Base-by-base conservation (phyloP, 2,888 invertebrate species). In the Drosophila algonquin region DNA sequence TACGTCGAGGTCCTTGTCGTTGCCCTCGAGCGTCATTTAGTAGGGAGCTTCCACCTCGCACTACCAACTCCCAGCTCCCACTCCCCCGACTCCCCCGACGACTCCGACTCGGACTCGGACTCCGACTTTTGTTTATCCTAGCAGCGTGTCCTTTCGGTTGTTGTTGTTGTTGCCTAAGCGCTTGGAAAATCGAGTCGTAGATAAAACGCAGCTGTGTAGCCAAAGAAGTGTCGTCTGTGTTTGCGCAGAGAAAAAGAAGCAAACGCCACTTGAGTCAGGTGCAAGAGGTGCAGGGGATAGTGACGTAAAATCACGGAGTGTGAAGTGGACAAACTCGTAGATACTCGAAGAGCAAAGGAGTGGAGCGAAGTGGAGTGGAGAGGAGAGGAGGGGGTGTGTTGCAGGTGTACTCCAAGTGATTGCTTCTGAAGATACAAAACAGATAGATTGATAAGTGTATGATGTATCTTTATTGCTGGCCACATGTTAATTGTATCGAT, bases 11-110 rank as follows among this genome's bases (percentile, higher is more conserved):
- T 81, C 64, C 76, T 84, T 73, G 85, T 75, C 72, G 82, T 80
- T 85, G 86, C 86, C 88, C 82, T 85, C 86, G 57, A 82, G 82
- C 81, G 63, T 75, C 87, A 79, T 87, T 87, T 81, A 81, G 75
- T 71, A 63, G 55, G 67, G 64, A 80, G n/a, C 5, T 30, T 10
- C 4, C 4, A 1, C 60, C 21, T 21, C 21, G 24, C 24, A 24
- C 24, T 24, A 24, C 24, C 24, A 24, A 1, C 24, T 24, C 3
- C 24, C 24, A 24, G 4, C 35, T 1, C 5, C n/a, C 35, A 51
- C 16, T 10, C 45, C 46, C 27, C 3, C 16, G 35, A 51, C 16
- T 10, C 45, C 46, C 27, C 3, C 16, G 35, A 48, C 16, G 2
- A 3, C 21, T 27, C 24, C 16, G 32, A 35, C 30, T 46, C 46